These are phyloP conservation scores for Hestina assimilis DNA, from an alignment of 1,140 invertebrate species.

Conservation along the genomic window DNA sequence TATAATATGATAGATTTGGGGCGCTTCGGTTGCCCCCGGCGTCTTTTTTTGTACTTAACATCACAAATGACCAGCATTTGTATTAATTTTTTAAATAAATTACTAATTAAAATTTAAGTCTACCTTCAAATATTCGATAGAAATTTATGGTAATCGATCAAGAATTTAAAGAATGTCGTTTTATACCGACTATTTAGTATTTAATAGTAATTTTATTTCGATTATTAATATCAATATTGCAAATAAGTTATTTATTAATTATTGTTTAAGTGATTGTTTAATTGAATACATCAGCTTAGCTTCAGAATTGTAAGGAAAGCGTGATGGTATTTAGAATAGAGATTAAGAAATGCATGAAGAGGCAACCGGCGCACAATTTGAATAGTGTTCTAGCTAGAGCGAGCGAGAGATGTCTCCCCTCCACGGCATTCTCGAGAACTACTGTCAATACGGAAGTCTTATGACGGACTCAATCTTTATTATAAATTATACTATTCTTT, in stretches of 20 bases:
- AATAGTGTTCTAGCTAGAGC: constrained; percentile 70
- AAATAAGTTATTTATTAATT: not conserved
- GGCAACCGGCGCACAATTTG: constrained; percentile 41
- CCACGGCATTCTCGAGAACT: constrained; percentile 3
- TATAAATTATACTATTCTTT: too few relatives aligned
- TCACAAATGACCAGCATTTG: constrained; percentile 3
- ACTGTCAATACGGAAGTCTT: too few relatives aligned
- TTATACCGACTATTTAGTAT: too few relatives aligned
- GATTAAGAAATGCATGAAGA: too few relatives aligned
- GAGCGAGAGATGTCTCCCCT: not conserved
- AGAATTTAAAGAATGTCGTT: too few relatives aligned
- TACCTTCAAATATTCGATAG: not conserved
- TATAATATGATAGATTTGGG: constrained; percentile 2
- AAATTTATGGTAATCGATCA: too few relatives aligned
- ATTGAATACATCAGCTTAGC: too few relatives aligned
- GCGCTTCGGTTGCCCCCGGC: constrained; percentile 3
- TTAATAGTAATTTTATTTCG: not conserved
- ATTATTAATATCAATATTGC: not conserved
- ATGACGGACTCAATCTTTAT: too few relatives aligned
- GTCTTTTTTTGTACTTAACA: constrained; percentile 14
- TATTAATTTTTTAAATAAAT: not conserved
- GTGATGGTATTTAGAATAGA: too few relatives aligned
- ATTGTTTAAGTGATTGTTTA: too few relatives aligned
- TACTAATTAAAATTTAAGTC: not conserved
- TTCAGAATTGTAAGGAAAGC: too few relatives aligned